Percentiles rank a stretch among this genome's conserved stretches.
These are phyloP conservation scores for Oophaga sylvatica DNA, from an alignment of 2,797 vertebrate species.

Conservation along the genomic window DNA sequence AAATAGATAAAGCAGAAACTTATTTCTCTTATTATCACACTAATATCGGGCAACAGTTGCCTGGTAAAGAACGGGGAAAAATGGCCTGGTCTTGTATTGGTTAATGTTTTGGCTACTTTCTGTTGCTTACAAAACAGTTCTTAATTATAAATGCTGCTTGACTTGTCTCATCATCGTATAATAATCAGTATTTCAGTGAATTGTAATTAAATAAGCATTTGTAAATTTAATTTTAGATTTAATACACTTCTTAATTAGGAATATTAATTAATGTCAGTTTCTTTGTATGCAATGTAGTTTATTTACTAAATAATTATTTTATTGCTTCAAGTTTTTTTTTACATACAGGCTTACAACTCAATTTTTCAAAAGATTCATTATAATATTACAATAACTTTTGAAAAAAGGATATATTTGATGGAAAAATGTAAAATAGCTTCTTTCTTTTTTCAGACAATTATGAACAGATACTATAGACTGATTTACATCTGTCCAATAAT, in stretches of 20 bases:
- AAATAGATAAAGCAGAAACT: too few species aligned
- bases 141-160: not conserved
- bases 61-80: too few species aligned
- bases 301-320: conserved; percentile 1
- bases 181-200: conserved; percentile 7
- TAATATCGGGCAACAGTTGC: too few species aligned
- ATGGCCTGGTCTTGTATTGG: too few species aligned
- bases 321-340: not conserved
- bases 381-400: too few species aligned
- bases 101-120: not conserved
- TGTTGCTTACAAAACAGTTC: not conserved
- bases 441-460: too few species aligned
- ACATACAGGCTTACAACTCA: not conserved
- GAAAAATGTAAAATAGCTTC: too few species aligned
- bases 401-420: too few species aligned
- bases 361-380: too few species aligned
- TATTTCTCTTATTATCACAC: too few species aligned
- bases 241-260: not conserved
- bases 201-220: conserved; percentile 7
- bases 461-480: too few species aligned
- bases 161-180: not conserved
- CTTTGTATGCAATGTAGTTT: not conserved
- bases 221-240: not conserved
- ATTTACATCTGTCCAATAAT: too few species aligned
- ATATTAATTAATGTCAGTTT: conserved; percentile 15